These are phyloP conservation scores for Creontiades dilutus DNA, from an alignment of 2,888 invertebrate genomes.

Conservation along the genomic window DNA sequence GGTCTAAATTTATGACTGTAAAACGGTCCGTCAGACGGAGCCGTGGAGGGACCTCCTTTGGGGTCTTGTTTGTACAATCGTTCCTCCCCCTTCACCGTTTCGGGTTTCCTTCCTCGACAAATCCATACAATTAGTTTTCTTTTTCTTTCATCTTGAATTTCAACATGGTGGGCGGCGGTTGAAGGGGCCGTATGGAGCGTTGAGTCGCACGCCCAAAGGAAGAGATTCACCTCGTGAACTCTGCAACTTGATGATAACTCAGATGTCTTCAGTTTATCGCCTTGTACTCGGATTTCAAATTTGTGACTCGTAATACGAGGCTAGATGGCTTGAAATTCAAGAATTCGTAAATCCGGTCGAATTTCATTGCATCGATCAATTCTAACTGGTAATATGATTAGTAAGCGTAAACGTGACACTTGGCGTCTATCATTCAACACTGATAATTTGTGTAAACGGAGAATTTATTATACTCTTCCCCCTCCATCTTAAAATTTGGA, in stretches of 20 bases:
- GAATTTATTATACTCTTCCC: too few relatives aligned
- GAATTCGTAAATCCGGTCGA: too few relatives aligned
- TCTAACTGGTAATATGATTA: too few relatives aligned
- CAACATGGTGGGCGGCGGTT: slow-evolving; percentile 59
- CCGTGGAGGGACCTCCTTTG: slow-evolving; percentile 56
- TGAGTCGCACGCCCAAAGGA: not conserved
- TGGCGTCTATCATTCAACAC: too few relatives aligned
- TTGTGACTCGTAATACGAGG: slow-evolving; percentile 14
- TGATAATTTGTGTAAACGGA: too few relatives aligned
- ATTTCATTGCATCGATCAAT: too few relatives aligned
- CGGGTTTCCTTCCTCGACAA: slow-evolving; percentile 67
- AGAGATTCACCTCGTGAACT: not conserved
- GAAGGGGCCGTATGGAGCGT: not conserved
- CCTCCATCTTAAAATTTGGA: too few relatives aligned
- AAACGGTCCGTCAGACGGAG: slow-evolving; percentile 56
- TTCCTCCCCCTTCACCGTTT: slow-evolving; percentile 53
- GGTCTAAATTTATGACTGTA: slow-evolving; percentile 65
- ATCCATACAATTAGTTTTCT: slow-evolving; percentile 72
- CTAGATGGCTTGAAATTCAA: not conserved
- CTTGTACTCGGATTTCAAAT: not conserved
- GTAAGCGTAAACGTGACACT: too few relatives aligned
- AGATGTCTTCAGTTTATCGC: not conserved
- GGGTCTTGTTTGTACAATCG: slow-evolving; percentile 69
- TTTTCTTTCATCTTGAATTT: slow-evolving; percentile 69
- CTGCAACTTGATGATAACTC: not conserved